Evolutionary conservation across 1,140 invertebrate species (phyloP).

Genomic region (Hyles vespertilio): DNA sequence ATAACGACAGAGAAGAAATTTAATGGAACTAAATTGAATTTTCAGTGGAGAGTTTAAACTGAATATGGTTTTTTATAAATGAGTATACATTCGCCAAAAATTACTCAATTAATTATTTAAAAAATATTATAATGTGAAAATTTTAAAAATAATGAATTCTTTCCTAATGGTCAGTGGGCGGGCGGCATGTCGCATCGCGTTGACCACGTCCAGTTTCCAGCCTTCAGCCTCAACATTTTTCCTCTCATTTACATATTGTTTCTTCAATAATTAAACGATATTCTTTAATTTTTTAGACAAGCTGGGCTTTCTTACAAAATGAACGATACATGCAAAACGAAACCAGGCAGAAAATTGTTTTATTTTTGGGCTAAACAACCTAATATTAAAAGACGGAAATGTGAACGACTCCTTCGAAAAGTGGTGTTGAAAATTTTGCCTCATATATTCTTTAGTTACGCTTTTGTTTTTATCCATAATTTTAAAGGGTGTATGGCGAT

Average conservation of each 20-base stretch:
- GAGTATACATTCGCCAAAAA: no score
- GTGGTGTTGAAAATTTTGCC: no score
- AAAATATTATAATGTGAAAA: not conserved
- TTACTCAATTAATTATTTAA: not conserved
- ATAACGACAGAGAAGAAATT: no score
- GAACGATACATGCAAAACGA: slow-evolving; percentile 4
- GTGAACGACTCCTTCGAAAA: no score
- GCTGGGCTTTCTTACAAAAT: slow-evolving; percentile 5
- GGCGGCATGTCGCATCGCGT: slow-evolving; percentile 38
- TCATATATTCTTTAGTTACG: no score
- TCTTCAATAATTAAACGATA: slow-evolving; percentile 18
- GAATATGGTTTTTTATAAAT: no score
- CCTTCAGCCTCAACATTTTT: slow-evolving; percentile 36
- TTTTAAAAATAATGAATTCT: not conserved
- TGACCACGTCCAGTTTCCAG: slow-evolving; percentile 27
- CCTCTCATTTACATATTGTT: slow-evolving; percentile 52
- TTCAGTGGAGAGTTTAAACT: no score
- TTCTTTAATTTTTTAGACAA: slow-evolving; percentile 21
- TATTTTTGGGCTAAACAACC: no score
- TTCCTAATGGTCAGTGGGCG: slow-evolving; percentile 6
- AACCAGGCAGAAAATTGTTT: not conserved
- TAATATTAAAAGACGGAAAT: no score
- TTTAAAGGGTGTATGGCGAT: no score
- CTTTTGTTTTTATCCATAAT: no score
- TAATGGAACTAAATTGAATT: no score